These are phyloP conservation scores for Channa striata DNA, from an alignment of 2,797 vertebrate genomes.

Conservation along the genomic window DNA sequence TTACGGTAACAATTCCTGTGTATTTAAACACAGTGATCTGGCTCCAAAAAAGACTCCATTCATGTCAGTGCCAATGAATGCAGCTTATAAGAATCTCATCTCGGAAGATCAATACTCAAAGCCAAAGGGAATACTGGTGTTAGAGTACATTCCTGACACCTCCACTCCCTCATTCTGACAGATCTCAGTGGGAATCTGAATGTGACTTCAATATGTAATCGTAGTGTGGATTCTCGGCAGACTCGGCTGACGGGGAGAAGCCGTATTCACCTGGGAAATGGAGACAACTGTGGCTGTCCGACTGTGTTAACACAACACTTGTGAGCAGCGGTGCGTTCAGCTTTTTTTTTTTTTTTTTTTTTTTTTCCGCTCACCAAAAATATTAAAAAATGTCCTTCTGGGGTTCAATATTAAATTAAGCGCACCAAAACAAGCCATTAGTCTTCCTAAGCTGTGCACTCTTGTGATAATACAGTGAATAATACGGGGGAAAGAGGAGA, in stretches of 20 bases:
- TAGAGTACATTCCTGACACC: slow-evolving; percentile 36
- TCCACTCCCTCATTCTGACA: slow-evolving; percentile 37
- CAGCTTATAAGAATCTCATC: slow-evolving; percentile 31
- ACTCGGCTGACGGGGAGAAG: slow-evolving; percentile 38
- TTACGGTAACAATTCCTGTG: not conserved
- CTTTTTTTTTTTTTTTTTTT: not conserved
- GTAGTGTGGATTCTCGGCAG: slow-evolving; percentile 19
- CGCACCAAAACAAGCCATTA: slow-evolving; percentile 48
- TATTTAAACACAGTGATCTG: slow-evolving; percentile 3
- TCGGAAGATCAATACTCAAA: slow-evolving; percentile 48
- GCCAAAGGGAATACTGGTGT: slow-evolving; percentile 44
- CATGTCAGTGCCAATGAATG: slow-evolving; percentile 35
- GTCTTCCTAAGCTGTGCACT: slow-evolving; percentile 42
- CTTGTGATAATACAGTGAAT: slow-evolving; percentile 35
- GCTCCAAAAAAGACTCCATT: slow-evolving; percentile 22
- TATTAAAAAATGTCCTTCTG: slow-evolving; percentile 11
- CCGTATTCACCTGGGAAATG: slow-evolving; percentile 33
- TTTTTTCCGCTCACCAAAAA: not conserved
- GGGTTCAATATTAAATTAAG: slow-evolving; percentile 51
- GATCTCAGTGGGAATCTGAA: slow-evolving; percentile 47
- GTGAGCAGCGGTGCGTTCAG: slow-evolving; percentile 19
- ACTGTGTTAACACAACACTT: slow-evolving; percentile 22
- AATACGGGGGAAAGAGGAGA: slow-evolving; percentile 3
- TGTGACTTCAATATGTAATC: slow-evolving; percentile 34
- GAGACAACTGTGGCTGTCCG: slow-evolving; percentile 22